A percentile compares a stretch with the other conserved stretches of the same genome.
Conservation (phyloP, 2,888 invertebrate genomes). For the Sceliomorpha sp. region DNA sequence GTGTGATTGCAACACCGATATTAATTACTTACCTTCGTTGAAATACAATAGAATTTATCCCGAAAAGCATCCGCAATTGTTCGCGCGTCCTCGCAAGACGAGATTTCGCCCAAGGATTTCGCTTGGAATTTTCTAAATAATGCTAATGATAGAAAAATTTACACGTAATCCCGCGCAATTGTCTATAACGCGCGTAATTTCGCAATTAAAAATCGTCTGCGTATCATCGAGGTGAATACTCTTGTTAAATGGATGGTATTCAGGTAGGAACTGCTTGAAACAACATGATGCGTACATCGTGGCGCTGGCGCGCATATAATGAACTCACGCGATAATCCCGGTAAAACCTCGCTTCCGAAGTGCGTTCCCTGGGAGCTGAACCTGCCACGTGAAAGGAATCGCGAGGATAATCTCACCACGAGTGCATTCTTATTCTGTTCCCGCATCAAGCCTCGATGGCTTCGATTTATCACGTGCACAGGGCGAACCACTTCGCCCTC, state of each 20-base stretch:
- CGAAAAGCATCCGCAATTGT: no score
- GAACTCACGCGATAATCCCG: constrained; percentile 75
- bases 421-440: constrained; percentile 72
- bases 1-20: no score
- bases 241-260: constrained; percentile 35
- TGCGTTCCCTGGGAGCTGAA: constrained; percentile 64
- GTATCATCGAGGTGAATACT: constrained; percentile 38
- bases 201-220: constrained; percentile 41
- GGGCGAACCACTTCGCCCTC: constrained; percentile 59
- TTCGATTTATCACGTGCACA: constrained; percentile 70
- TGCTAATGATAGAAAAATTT: no score
- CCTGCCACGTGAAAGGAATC: constrained; percentile 69
- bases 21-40: no score
- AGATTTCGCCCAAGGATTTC: constrained; percentile 1
- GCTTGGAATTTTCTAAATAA: constrained; percentile 14
- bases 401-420: constrained; percentile 71
- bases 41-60: no score
- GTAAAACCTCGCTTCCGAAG: constrained; percentile 68
- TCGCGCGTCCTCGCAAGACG: no score
- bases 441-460: constrained; percentile 71
- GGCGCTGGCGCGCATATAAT: constrained; percentile 65
- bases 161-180: no score
- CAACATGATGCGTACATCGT: constrained; percentile 60
- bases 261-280: constrained; percentile 59
- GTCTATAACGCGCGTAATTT: constrained; percentile 26